Evolutionary conservation across 2,888 invertebrate species (phyloP).

Genomic region (Maniola hyperantus): DNA sequence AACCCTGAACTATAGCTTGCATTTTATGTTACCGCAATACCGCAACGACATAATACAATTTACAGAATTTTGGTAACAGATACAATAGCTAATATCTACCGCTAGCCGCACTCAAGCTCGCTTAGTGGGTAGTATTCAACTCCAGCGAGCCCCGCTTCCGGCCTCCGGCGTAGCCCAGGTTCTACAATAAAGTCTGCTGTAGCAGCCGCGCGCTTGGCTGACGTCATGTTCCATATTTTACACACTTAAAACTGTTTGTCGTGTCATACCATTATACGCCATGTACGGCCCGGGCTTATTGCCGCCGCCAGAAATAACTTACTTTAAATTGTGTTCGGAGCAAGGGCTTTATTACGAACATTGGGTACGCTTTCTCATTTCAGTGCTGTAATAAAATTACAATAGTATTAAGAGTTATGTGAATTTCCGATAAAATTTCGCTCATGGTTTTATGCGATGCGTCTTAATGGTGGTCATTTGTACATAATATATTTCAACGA

Average conservation of each 20-base stretch:
- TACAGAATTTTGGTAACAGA: conserved; percentile 6
- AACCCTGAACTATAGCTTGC: background rate
- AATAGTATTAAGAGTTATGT: conserved; percentile 60
- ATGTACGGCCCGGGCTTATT: conserved; percentile 78
- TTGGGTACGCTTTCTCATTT: conserved; percentile 67
- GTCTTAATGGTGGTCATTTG: conserved; percentile 60
- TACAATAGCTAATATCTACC: background rate
- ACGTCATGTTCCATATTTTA: conserved; percentile 78
- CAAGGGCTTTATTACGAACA: conserved; percentile 70
- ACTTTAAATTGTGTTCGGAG: conserved; percentile 76
- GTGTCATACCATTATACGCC: conserved; percentile 81
- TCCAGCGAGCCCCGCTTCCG: conserved; percentile 58
- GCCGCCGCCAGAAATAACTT: conserved; percentile 72
- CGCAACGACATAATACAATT: background rate
- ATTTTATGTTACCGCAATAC: background rate
- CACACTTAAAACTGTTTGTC: conserved; percentile 82
- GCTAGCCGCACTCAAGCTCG: conserved; percentile 13
- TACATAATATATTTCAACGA: conserved; percentile 49
- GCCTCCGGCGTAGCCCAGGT: conserved; percentile 65
- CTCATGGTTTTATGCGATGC: conserved; percentile 50
- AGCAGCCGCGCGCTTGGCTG: conserved; percentile 70
- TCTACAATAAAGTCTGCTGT: conserved; percentile 62
- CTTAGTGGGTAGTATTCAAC: conserved; percentile 32
- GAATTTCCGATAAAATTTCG: conserved; percentile 53
- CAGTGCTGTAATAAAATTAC: conserved; percentile 60